Evolutionary conservation across 1,140 invertebrate species (phyloP), one percentile per base, ranked within the genome.

Genomic region (Ganaspis sp.): DNA sequence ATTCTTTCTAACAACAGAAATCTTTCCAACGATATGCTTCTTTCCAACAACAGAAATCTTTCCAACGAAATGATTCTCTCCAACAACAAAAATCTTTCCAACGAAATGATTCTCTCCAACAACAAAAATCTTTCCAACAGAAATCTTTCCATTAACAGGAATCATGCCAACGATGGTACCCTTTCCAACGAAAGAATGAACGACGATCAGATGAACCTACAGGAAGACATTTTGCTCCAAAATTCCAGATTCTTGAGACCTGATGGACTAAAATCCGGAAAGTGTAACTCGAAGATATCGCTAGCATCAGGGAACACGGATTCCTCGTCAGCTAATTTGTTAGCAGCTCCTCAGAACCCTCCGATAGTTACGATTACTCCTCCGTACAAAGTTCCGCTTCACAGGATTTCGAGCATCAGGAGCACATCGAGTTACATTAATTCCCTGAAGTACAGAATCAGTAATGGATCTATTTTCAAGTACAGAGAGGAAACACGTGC

Each of bases 401-500:
- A 92, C 37, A 85, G 89, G 70, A 84, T 89, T 83, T 34, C 91
- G 83, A 79, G 89, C 85, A 72, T 87, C 82, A 70, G 88, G 4
- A 91, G 87, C 42, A 88, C 88, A 26, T 88, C 89, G 8, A 93
- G 92, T 17, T 94, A 94, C 81, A 95, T 96, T 80, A 95, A 93
- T 70, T 94, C 93, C 6, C 90, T 96, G 71, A 93, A 94, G 45
- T 94, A 95, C 86, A 91, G 95, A 9, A 95, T 97, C 53, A 96
- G 95, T 74, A 96, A 96, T 85, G 96, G 95, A 11, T 95, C 95
- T n/a, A 90, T 96, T 73, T 96, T 97, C 87, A 93, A 94, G 73
- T 96, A 96, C 86, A 92, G 95, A 21, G 96, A 96, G 88, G 96
- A 97, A 88, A 94, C 95, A 37, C 92, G 96, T 76, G 95, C 96